Base-by-base conservation (phyloP, 2,888 invertebrate genomes). In the Himalopsyche kuldschensis region DNA sequence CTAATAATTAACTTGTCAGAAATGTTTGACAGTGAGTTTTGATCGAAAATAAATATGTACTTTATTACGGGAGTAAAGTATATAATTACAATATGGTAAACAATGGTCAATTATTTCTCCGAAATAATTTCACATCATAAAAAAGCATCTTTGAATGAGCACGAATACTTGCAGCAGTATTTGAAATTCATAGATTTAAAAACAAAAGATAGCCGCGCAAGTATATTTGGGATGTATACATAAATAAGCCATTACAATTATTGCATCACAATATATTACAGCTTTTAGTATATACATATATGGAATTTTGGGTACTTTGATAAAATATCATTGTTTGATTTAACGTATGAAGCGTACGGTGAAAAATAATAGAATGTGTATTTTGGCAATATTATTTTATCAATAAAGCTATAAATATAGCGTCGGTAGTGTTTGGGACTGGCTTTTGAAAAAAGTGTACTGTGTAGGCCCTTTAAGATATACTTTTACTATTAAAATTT, bases 71-170 rank as follows among this genome's bases (percentile, higher is more conserved):
- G 31, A 32, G 17, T 77, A 17, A 77, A 32, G 24, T 20, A 41
- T 77, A 77, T 79, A 32, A 79, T 79, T 79, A 79, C 47, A 35
- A 30, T 47, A 55, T 27, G 30, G 27, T 30, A 55, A 79, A 79
- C 79, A 79, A 79, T 79, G 20, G 79, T 79, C 79, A 79, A 79
- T 79, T 79, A 79, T 30, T n/a, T 47, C 35, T 48, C 30, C 24
- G 30, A 35, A 55, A 30, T 48, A 55, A 55, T 6, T 55, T 79
- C 77, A 32, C 77, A 77, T 41, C 35, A 41, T 77, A 77, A 41
- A 77, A 77, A 77, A n/a, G 77, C 41, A 55, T 55, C 17, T 20
- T 24, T 77, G 77, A 77, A 35, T 24, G 11, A 77, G 35, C 32
- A n/a, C 24, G n/a, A 41, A 17, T 20, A 32, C 75, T 75, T 32